Base-by-base conservation (phyloP, 2,888 invertebrate species). In the Drosophila heteroneura region DNA sequence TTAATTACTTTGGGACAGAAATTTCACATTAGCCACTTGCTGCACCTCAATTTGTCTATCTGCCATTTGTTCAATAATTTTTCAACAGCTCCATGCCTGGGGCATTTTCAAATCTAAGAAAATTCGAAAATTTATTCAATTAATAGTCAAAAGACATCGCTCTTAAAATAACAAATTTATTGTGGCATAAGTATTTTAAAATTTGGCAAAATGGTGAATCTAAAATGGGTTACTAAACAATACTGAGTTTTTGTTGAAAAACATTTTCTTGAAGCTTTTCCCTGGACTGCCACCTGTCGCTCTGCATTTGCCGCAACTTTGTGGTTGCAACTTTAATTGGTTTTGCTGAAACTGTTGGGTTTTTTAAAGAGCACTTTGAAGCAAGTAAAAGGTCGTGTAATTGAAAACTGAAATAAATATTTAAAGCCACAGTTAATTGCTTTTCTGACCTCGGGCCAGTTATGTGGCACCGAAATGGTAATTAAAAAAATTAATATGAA, bases 1-100 rank as follows among this genome's bases (percentile, higher is more conserved):
- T 84, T 82, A 82, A 84, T 82, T 82, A 84, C 75, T 82, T 84
- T 78, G 57, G 62, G 56, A 53, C 59, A 65, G 56, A 70, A 70
- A 62, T 65, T 51, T 59, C 35, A 16, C 37, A 61, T 47, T 22
- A n/a, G 26, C 58, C 47, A 70, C 60, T 57, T 37, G 51, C 47
- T 35, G 44, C 54, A 26, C 10, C 51, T 59, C 83, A 56, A 57
- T 67, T 39, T 32, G 60, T 12, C 47, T 53, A 53, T 14, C 63
- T 67, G 68, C 58, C 63, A 58, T 71, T 59, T 22, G 35, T 52
- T 71, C 74, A 71, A 74, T 76, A 71, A 73, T 52, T 49, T 51
- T 39, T n/a, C 3, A 53, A 35, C 30, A 58, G 19, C 33, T 52
- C 39, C 37, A 41, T 28, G 39, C 30, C 6, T 22, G 14, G 1